Evolutionary conservation across 2,113 vertebrate species (phyloP), one percentile per base, ranked within the genome.

Genomic region (Puffinus mauretanicus): DNA sequence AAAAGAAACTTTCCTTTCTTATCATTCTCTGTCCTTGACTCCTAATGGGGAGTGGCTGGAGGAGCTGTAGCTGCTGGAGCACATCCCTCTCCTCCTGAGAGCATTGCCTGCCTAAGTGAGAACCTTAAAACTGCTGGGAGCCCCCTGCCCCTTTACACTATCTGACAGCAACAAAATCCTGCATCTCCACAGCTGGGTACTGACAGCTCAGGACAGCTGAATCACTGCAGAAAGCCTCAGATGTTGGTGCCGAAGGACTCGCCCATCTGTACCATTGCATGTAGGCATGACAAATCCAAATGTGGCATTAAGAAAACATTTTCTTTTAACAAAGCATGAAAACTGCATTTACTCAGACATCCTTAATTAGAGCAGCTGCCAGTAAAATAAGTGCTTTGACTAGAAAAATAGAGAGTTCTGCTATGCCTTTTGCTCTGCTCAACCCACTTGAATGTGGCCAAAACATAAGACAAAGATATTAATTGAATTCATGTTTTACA

Each of bases 291-390:
- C 67, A 88, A 93, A 85, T 64, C 81, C 26, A 71, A 92, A 51
- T 6, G 47, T 0, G 51, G 47, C 83, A 81, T 30, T 75, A 94
- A 97, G 95, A 55, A 96, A 96, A 83, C 67, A 76, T 69, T 87
- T 93, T 60, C 72, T 91, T 75, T 32, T 80, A 86, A 60, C 76
- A 95, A 86, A 93, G 82, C 91, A 94, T 90, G 80, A 71, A 95
- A 97, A 89, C 69, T 84, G 61, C 76, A 66, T 90, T 94, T 93
- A 83, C 61, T 83, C 76, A 91, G 93, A 76, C 65, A 82, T 94
- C 57, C 70, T 95, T 88, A 90, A 97, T 96, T 93, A 92, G 89
- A 90, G 58, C 91, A 97, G 89, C 95, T 96, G 96, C 91, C 91
- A 84, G 87, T 62, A 82, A 96, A 95, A 72, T 34, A 93, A 92